phyloP scores from a whole-genome alignment of 2,797 vertebrate genomes.

The Lophotriccus pileatus region DNA sequence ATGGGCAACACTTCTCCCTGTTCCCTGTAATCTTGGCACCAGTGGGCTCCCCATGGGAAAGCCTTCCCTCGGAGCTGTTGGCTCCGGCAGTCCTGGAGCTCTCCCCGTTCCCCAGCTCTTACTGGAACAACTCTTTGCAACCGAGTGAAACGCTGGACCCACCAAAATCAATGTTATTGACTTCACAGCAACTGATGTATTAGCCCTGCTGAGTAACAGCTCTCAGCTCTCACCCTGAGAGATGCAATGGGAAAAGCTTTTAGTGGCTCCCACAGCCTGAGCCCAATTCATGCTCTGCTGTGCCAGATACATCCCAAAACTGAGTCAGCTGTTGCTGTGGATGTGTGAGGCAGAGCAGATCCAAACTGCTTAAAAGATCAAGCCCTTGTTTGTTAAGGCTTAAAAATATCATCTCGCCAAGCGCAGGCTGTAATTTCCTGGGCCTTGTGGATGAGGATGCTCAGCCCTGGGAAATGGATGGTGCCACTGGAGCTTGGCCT shows the following conservation, averaged over 20 bases:
- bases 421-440: not conserved
- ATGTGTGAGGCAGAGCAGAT: not conserved
- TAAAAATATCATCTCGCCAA: not conserved
- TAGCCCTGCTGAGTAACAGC: not conserved
- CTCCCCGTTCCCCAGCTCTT: not conserved
- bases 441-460: not conserved
- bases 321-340: not conserved
- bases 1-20: not conserved
- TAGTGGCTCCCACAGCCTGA: not conserved
- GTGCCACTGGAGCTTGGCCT: not conserved
- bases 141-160: accelerated
- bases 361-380: constrained; percentile 26
- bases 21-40: not conserved
- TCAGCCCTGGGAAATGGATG: not conserved
- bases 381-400: constrained; percentile 34
- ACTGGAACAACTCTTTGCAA: not conserved
- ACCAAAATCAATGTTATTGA: not conserved
- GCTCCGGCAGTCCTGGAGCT: not conserved
- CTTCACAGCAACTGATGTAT: not conserved
- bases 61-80: not conserved
- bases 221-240: not conserved
- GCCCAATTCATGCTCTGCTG: not conserved
- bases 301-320: not conserved
- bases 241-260: not conserved
- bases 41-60: accelerated